Percentiles rank a stretch among this genome's conserved stretches.
These are phyloP conservation scores for Lamellibrachia columna DNA, from an alignment of 2,888 invertebrate genomes.

Conservation along the genomic window DNA sequence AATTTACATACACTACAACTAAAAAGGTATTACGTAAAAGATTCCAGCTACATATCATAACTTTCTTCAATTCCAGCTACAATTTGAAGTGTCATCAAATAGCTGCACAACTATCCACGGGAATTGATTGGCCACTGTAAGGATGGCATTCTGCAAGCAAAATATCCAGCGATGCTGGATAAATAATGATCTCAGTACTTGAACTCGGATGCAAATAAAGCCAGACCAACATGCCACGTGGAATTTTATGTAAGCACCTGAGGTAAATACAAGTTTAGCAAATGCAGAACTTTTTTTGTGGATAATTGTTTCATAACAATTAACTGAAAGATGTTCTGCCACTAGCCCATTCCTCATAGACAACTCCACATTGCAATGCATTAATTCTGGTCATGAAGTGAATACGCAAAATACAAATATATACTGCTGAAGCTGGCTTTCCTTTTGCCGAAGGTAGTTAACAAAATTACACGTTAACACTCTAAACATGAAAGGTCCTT, in stretches of 20 bases:
- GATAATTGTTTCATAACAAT: not conserved
- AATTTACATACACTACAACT: slow-evolving; percentile 10
- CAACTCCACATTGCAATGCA: not conserved
- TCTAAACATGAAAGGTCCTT: not conserved
- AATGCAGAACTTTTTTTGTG: not conserved
- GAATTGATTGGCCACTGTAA: not conserved
- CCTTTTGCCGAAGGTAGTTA: not conserved
- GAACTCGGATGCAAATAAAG: not conserved
- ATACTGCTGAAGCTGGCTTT: not conserved
- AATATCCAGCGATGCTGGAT: not conserved
- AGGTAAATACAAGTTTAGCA: not conserved
- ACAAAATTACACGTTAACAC: not conserved
- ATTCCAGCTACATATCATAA: not conserved
- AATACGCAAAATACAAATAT: not conserved
- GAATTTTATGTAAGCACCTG: not conserved
- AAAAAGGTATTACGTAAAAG: not conserved
- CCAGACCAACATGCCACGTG: not conserved
- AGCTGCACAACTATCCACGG: too few species aligned
- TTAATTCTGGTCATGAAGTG: not conserved
- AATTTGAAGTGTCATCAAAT: not conserved
- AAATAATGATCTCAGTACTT: not conserved
- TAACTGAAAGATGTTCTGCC: too few species aligned
- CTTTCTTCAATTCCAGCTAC: not conserved
- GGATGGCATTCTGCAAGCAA: not conserved
- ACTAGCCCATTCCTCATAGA: not conserved